Evolutionary conservation across 2,888 invertebrate species (phyloP).

Genomic region (Yponomeuta sedellus): DNA sequence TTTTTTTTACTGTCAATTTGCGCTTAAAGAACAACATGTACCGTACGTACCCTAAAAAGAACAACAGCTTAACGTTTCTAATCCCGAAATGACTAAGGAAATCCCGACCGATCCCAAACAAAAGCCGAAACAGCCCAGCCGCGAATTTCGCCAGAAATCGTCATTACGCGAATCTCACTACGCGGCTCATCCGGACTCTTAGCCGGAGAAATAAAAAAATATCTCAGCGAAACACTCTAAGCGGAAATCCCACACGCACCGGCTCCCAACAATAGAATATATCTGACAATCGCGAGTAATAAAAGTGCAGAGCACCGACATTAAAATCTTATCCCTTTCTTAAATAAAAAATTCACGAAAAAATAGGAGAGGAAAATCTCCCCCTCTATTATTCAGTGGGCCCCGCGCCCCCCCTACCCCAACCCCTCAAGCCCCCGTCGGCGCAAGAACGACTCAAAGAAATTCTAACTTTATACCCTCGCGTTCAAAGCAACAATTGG

Average conservation of each 20-base stretch:
- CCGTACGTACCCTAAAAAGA: too few relatives aligned
- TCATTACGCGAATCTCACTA: constrained; percentile 51
- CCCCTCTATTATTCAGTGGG: constrained; percentile 67
- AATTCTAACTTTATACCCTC: constrained; percentile 58
- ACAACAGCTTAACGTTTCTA: neutral
- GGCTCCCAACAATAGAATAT: constrained; percentile 62
- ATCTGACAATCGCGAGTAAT: constrained; percentile 70
- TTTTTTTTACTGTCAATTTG: too few relatives aligned
- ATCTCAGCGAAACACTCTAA: constrained; percentile 68
- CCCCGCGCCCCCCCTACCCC: constrained; percentile 38
- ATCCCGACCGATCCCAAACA: neutral
- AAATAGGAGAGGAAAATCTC: constrained; percentile 68
- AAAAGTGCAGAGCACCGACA: constrained; percentile 69
- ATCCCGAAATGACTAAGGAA: constrained; percentile 10
- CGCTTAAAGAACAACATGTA: too few relatives aligned
- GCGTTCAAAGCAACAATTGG: constrained; percentile 60
- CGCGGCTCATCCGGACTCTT: constrained; percentile 28
- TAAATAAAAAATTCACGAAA: constrained; percentile 77
- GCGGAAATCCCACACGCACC: constrained; percentile 72
- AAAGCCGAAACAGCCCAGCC: constrained; percentile 23
- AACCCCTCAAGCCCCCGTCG: constrained; percentile 24
- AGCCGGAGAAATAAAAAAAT: constrained; percentile 19
- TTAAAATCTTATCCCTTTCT: constrained; percentile 77
- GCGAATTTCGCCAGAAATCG: constrained; percentile 49
- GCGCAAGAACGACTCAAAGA: constrained; percentile 49